These are phyloP conservation scores for Glossophaga mutica DNA, from an alignment of 2,797 vertebrate genomes.

Conservation along the genomic window DNA sequence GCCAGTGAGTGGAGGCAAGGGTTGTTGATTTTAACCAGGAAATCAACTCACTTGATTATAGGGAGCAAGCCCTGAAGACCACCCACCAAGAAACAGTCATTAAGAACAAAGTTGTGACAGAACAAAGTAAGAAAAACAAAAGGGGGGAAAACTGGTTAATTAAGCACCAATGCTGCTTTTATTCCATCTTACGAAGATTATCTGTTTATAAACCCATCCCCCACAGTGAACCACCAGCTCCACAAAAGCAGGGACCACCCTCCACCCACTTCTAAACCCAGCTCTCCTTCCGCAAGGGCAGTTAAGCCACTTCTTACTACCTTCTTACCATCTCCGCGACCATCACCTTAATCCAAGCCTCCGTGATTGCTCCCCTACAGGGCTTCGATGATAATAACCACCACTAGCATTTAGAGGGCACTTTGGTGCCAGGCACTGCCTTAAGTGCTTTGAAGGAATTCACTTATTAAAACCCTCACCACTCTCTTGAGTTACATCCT, in stretches of 20 bases:
- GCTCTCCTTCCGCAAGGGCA: not conserved
- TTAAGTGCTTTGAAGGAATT: not conserved
- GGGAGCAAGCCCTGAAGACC: conserved; percentile 47
- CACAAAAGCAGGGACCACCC: conserved; percentile 26
- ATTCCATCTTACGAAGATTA: conserved; percentile 37
- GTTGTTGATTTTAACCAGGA: conserved; percentile 51
- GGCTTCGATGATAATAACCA: not conserved
- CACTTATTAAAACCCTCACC: not conserved
- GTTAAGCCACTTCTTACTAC: not conserved
- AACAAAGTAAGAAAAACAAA: conserved; percentile 56
- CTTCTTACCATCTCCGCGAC: not conserved
- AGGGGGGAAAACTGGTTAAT: not conserved
- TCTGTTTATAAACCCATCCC: conserved; percentile 48
- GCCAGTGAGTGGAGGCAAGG: conserved; percentile 1
- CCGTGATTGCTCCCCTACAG: not conserved
- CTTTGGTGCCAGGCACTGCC: not conserved
- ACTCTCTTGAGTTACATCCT: not conserved
- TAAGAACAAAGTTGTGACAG: conserved; percentile 57
- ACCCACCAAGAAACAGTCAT: conserved; percentile 59
- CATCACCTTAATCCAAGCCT: not conserved
- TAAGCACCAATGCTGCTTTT: conserved; percentile 43
- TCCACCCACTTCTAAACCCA: not conserved
- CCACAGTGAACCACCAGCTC: conserved; percentile 13
- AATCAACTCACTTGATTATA: conserved; percentile 47
- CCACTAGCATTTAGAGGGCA: not conserved